These are phyloP conservation scores for Apodemus sylvaticus DNA, from an alignment of 2,113 vertebrate genomes.

Conservation along the genomic window DNA sequence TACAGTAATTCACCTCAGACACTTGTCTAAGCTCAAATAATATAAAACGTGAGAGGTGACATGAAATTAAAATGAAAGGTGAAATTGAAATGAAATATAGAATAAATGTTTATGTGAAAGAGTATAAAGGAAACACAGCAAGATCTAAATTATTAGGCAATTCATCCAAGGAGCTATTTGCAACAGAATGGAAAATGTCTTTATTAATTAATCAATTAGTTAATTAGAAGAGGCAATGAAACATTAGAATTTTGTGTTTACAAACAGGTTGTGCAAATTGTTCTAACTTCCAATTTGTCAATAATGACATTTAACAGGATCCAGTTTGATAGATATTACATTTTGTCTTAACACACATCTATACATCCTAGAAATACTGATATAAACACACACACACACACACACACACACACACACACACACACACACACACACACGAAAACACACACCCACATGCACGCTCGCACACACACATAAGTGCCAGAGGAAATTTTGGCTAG, in stretches of 20 bases:
- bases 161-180: not conserved
- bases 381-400: not conserved
- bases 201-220: not conserved
- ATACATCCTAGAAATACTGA: not conserved
- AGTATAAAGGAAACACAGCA: not conserved
- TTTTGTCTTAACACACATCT: not conserved
- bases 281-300: not conserved
- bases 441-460: not conserved
- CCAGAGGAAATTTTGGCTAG: not conserved
- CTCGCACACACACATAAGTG: not conserved
- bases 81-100: not conserved
- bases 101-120: slow-evolving; percentile 1
- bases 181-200: not conserved
- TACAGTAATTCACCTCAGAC: not conserved
- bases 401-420: not conserved
- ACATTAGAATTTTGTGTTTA: not conserved
- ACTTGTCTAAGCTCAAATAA: not conserved
- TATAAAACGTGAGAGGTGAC: not conserved
- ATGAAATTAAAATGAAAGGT: not conserved
- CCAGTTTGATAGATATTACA: not conserved
- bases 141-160: not conserved
- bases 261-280: not conserved
- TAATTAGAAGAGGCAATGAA: not conserved
- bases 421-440: too few species aligned
- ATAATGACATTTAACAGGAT: not conserved